Base-by-base conservation (phyloP, 2,113 vertebrate species). In the Dromaius novaehollandiae region DNA sequence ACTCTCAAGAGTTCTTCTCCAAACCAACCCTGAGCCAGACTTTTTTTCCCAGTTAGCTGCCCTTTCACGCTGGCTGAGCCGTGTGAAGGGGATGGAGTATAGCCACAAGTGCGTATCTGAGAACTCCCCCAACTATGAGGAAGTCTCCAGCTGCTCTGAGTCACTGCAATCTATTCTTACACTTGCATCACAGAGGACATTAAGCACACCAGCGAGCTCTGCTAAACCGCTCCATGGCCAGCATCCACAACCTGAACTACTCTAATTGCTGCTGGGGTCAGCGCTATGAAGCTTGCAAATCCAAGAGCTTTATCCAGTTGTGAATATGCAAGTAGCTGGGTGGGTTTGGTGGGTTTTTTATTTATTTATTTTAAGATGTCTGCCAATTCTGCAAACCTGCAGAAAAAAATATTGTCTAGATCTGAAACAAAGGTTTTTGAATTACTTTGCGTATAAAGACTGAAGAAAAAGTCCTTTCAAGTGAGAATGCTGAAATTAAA, bases 401-500 rank as follows among this genome's bases (percentile, higher is more conserved):
- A 34, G 60, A 38, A 53, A 68, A 71, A 70, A 34, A 56, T 30
- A 75, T 16, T 83, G 40, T 32, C 60, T 95, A 61, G 55, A 60
- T 71, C 69, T 77, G 61, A 94, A 32, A 87, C 56, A 87, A 85
- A 84, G 92, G 50, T 66, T n/a, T 92, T 90, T 73, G 82, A 82
- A 85, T 96, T 90, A 80, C 58, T 70, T 70, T 88, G 95, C 85
- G 94, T 53, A 58, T 80, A 90, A 90, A 95, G 94, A 75, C 66
- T 58, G 68, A 36, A 94, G 85, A 61, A 96, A 92, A 95, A 81
- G 64, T 93, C 75, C 58, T 86, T 96, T 95, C 85, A 94, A 60
- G 88, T 77, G 85, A 94, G 79, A 88, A 88, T 63, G 71, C 50
- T 90, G 85, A 95, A 96, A 96, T 96, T 91, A 96, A 96, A 94